Evolutionary conservation across 1,140 invertebrate species (phyloP), one percentile per base, ranked within the genome.

Genomic region (Neodiprion pinetum): DNA sequence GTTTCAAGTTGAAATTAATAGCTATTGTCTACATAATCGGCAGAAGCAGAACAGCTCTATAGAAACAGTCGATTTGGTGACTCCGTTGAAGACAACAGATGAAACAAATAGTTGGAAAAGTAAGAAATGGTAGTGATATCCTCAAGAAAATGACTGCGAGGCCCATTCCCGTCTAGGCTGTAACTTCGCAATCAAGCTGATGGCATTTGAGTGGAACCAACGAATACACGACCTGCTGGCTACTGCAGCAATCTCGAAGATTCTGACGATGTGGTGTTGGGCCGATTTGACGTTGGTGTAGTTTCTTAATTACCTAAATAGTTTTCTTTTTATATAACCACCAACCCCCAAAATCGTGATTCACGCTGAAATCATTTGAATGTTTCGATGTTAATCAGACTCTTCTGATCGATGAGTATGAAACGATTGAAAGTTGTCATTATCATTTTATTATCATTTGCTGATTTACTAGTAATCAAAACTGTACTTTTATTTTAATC

Each of bases 1-100:
- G 28, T 40, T 40, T 40, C 28, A 40, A 40, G 28, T 40, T 40
- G 28, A 40, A 40, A 3, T 40, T 40, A 40, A 1, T 40, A 40
- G 28, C 28, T 1, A 40, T 40, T 40, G 28, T 40, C 28, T 40
- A 40, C 28, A 40, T 40, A 40, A n/a, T 12, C 61, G 61, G 48
- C 48, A 77, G 76, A 14, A 69, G 2, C 50, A 73, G 0, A 23
- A 40, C 28, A 40, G 28, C 5, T 40, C 28, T 40, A 5, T 79
- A 40, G 79, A 80, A 53, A 74, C 80, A 72, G 76, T 81, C 53
- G 79, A 80, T 77, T 66, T 81, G 11, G 79, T 78, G 48, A 82
- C 80, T 10, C 80, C 79, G 21, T 40, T 47, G n/a, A 74, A 68
- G 12, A 68, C 53, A 12, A 61, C 11, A 17, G 53, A 75, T 53